Percentiles rank a stretch among this genome's conserved stretches.
phyloP scores from a whole-genome alignment of 2,113 vertebrate species.

The Scalopus aquaticus region DNA sequence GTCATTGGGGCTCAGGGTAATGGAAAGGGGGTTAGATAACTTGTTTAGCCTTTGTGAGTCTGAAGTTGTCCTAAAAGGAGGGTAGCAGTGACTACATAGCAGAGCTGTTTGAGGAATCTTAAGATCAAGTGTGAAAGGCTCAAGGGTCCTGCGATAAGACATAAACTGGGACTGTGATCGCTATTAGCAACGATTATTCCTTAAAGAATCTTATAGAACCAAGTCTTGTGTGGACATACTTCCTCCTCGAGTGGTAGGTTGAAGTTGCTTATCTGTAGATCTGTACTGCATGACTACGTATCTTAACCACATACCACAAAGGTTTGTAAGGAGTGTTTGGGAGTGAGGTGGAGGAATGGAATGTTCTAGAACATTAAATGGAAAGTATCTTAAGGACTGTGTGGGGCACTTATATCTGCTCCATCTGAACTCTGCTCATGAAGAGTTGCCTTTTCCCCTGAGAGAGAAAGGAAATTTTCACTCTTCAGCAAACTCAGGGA shows the following conservation, averaged over 20 bases:
- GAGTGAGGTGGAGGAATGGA: not conserved
- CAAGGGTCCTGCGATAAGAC: not conserved
- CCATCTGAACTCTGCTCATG: not conserved
- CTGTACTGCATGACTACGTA: no score
- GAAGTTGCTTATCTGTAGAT: not conserved
- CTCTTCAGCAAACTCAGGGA: not conserved
- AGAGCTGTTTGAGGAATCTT: not conserved
- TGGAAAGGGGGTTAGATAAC: no score
- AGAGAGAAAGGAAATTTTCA: slow-evolving; percentile 5
- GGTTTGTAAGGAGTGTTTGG: not conserved
- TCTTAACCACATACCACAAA: no score
- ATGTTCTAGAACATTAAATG: not conserved
- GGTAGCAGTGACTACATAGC: not conserved
- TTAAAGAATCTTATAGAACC: not conserved
- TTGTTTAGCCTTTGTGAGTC: no score
- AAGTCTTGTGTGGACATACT: not conserved
- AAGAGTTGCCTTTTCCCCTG: not conserved
- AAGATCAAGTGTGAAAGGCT: not conserved
- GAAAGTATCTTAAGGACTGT: not conserved
- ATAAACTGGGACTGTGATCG: not conserved
- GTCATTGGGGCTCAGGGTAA: not conserved
- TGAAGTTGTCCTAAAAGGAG: no score
- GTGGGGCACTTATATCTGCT: not conserved
- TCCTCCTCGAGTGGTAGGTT: not conserved
- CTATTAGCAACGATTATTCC: not conserved